phyloP scores from a whole-genome alignment of 30 jellyfish, hydroid and myxozoan genomes.

The Cassiopea andromeda region DNA sequence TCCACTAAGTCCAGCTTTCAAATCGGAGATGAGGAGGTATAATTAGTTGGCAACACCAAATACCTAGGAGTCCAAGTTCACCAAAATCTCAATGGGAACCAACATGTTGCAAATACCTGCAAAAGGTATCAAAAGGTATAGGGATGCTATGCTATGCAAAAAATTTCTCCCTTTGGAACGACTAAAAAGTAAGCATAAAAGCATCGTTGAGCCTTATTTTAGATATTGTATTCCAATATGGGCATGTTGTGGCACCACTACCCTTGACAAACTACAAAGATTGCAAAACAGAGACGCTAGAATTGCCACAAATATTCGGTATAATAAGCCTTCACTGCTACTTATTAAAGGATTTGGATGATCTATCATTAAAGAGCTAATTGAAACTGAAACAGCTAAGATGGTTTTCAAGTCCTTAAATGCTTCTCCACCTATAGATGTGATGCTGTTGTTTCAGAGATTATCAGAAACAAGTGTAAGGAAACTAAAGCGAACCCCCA shows the following conservation, averaged over 20 bases:
- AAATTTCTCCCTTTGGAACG: not conserved
- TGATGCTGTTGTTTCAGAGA: not conserved
- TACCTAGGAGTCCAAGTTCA: not conserved
- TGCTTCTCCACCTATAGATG: not conserved
- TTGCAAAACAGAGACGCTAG: not conserved
- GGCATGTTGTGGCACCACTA: not conserved
- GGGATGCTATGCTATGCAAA: not conserved
- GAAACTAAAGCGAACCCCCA: slow-evolving; percentile 63
- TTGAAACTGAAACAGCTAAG: not conserved
- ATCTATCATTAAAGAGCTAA: not conserved
- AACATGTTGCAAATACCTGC: not conserved
- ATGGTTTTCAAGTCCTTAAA: not conserved
- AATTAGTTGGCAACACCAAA: not conserved
- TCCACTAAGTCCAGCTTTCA: not conserved
- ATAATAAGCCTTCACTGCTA: not conserved
- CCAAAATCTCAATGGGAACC: not conserved
- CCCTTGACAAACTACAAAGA: not conserved
- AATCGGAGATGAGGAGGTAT: not conserved
- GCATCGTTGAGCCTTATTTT: not conserved
- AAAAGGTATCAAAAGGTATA: not conserved
- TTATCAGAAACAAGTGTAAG: slow-evolving; percentile 56
- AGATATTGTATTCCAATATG: not conserved
- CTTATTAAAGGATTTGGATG: not conserved
- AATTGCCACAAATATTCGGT: not conserved
- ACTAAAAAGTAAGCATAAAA: not conserved